These are phyloP conservation scores for Osmoderma eremita DNA, from an alignment of 2,888 invertebrate genomes.

Conservation along the genomic window DNA sequence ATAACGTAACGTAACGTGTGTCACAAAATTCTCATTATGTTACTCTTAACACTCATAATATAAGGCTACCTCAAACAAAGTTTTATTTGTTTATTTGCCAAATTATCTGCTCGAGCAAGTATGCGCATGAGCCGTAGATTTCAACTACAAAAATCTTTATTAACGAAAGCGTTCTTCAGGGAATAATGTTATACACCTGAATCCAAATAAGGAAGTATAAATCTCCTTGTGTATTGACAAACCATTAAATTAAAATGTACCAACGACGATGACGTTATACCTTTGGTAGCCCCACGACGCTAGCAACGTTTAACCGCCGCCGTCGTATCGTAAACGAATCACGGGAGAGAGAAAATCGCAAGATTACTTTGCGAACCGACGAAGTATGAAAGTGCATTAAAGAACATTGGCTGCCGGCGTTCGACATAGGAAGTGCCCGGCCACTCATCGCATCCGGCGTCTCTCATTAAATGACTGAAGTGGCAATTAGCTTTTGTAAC, in stretches of 20 bases:
- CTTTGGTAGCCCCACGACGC: conserved; percentile 13
- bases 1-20: too few species aligned
- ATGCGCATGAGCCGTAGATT: background rate
- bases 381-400: conserved; percentile 53
- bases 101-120: too few species aligned
- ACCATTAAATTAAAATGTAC: conserved; percentile 28
- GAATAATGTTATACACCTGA: conserved; percentile 4
- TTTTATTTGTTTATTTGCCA: too few species aligned
- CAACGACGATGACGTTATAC: conserved; percentile 26
- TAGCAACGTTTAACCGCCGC: conserved; percentile 20
- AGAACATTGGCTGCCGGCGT: conserved; percentile 49
- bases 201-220: conserved; percentile 23
- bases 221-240: conserved; percentile 19
- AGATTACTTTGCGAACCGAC: conserved; percentile 48
- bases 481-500: conserved; percentile 63
- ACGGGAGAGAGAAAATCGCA: conserved; percentile 44
- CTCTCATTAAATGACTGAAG: conserved; percentile 62
- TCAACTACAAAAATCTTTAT: conserved; percentile 1
- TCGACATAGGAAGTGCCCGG: conserved; percentile 49
- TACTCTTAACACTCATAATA: too few species aligned
- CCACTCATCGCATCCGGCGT: conserved; percentile 55
- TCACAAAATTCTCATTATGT: too few species aligned
- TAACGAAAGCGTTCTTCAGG: conserved; percentile 5
- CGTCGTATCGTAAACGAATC: conserved; percentile 41
- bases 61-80: too few species aligned